These are phyloP conservation scores for Deilephila porcellus DNA, from an alignment of 2,888 invertebrate species.

Conservation along the genomic window DNA sequence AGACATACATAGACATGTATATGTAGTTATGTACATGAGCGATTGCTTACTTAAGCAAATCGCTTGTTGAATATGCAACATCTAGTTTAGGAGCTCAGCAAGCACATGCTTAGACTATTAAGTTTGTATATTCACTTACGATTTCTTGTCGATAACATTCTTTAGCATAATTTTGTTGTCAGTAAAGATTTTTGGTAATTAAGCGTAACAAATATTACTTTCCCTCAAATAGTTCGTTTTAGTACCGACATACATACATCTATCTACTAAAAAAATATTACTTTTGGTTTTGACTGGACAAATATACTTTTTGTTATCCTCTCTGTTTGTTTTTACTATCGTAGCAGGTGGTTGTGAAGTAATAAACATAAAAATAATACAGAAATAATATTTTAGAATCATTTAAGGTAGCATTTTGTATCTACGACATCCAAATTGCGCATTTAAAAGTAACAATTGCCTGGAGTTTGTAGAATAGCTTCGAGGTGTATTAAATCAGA, in stretches of 20 bases:
- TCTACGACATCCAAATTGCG: neutral
- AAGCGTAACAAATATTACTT: too few species aligned
- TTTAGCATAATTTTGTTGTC: neutral
- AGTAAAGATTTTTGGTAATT: too few species aligned
- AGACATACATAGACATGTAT: constrained; percentile 24
- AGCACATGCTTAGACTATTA: constrained; percentile 82
- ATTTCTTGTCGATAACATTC: constrained; percentile 56
- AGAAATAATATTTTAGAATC: neutral
- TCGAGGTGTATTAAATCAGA: neutral
- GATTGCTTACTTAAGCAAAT: constrained; percentile 84
- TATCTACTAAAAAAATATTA: neutral
- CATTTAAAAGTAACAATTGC: neutral
- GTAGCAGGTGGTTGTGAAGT: constrained; percentile 11
- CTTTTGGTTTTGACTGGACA: neutral
- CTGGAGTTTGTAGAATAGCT: neutral
- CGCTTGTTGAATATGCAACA: constrained; percentile 83
- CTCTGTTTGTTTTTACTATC: constrained; percentile 10
- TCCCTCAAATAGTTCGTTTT: too few species aligned
- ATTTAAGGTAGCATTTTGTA: neutral
- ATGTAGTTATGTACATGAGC: constrained; percentile 74
- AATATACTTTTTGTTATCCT: constrained; percentile 5
- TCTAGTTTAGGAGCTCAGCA: constrained; percentile 80
- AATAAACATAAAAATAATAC: constrained; percentile 3
- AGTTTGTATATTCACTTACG: constrained; percentile 66
- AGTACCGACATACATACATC: neutral